phyloP scores from a whole-genome alignment of 2,888 invertebrate species.

The Sycophila texana region DNA sequence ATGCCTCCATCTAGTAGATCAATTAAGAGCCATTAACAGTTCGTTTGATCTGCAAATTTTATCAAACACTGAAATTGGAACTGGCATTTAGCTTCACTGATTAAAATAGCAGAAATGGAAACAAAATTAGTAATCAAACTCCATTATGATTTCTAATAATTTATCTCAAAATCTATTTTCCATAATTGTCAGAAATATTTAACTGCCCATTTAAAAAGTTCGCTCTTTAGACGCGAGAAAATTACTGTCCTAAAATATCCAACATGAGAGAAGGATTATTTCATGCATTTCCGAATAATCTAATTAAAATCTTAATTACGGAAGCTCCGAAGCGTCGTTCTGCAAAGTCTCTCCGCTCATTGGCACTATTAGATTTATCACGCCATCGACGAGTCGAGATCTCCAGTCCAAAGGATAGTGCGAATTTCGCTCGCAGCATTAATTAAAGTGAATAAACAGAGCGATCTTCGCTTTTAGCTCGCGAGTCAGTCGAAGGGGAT shows the following conservation, averaged over 20 bases:
- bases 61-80: no score
- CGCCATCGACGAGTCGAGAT: neutral
- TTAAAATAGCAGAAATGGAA: no score
- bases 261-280: neutral
- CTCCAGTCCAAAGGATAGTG: neutral
- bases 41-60: no score
- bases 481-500: constrained; percentile 19
- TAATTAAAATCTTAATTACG: constrained; percentile 52
- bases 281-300: constrained; percentile 28
- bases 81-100: no score
- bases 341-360: constrained; percentile 47
- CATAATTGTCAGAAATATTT: neutral
- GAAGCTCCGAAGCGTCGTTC: neutral
- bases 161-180: neutral
- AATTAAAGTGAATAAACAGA: constrained; percentile 45
- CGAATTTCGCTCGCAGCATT: constrained; percentile 1
- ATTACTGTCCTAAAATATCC: constrained; percentile 21
- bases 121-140: no score
- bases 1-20: no score
- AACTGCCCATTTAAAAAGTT: neutral
- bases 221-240: neutral
- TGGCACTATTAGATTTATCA: constrained; percentile 41
- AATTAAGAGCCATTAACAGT: no score
- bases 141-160: no score
- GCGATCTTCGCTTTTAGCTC: constrained; percentile 16